Evolutionary conservation across 2,113 vertebrate genomes (phyloP).

Genomic region (Loxodonta africana): DNA sequence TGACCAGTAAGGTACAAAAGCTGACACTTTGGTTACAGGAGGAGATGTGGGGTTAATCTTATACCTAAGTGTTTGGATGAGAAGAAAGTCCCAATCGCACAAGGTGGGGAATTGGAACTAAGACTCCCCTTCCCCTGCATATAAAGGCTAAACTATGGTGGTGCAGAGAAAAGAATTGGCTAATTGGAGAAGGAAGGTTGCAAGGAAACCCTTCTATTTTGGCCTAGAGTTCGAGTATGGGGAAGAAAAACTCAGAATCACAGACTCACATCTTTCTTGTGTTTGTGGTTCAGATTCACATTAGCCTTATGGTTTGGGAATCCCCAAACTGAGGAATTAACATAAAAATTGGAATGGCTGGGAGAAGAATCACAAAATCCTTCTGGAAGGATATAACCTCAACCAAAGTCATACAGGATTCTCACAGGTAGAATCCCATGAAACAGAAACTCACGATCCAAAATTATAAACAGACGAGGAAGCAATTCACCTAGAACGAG

Average conservation of each 20-base stretch:
- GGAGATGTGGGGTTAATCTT: not conserved
- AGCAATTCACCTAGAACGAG: not conserved
- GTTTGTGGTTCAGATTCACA: not conserved
- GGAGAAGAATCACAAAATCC: not conserved
- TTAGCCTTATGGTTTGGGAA: not conserved
- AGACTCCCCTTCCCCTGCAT: not conserved
- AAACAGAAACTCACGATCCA: not conserved
- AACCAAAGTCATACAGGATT: not conserved
- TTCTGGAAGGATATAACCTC: not conserved
- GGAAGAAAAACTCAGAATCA: not conserved
- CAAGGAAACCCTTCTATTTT: not conserved
- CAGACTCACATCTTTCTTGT: not conserved
- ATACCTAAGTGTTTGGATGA: not conserved
- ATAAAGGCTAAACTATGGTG: not conserved
- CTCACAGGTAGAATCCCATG: not conserved
- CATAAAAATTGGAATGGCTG: not conserved
- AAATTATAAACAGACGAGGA: not conserved
- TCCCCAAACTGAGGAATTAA: not conserved
- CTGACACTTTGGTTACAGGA: not conserved
- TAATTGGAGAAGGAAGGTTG: not conserved
- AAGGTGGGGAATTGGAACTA: not conserved
- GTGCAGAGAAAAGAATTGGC: not conserved
- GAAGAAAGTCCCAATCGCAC: not conserved
- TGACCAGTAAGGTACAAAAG: not conserved
- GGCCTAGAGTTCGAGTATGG: not conserved